Evolutionary conservation across 2,797 vertebrate species (phyloP), one percentile per base, ranked within the genome.

Genomic region (Anas bernieri): DNA sequence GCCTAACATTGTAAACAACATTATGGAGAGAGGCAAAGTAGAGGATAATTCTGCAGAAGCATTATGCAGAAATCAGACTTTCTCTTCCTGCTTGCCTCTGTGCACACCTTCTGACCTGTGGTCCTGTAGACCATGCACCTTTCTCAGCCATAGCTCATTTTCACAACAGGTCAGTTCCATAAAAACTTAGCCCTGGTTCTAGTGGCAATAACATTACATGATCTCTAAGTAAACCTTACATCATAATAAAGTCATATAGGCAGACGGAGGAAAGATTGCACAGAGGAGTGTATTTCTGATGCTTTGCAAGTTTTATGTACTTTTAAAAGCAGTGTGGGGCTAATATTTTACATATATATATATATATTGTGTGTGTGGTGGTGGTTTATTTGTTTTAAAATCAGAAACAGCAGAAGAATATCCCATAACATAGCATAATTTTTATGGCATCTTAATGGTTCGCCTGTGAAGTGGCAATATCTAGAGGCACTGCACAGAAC

Each of bases 251-350:
- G 17, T 25, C 30, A 61, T 48, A n/a, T 6, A 61, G 75, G 9
- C 0, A 0, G 1, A 0, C n/a, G 64, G 59, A 74, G 31, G 56
- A 70, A 83, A 61, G 31, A 43, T 58, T 48, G 22, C 22, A 56
- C 5, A 33, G 20, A 56, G 31, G 79, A 82, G 20, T n/a, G 7
- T 16, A 30, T 35, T 74, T 52, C 21, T 0, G 3, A 3, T 70
- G 55, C 33, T 75, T 68, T 69, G 21, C 4, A 11, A 56, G 11
- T 7, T 68, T 87, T 3, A 6, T 26, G 41, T n/a, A 68, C 12
- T 12, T 68, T 54, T 76, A 69, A 64, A 75, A 72, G 15, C 13
- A 62, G 16, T 2, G 4, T 54, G 14, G 11, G 33, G 30, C 16
- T 82, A 62, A 35, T 61, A 31, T 28, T 58, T 26, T 55, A 9